Evolutionary conservation across 2,888 invertebrate species (phyloP), one percentile per base, ranked within the genome.

Genomic region (Drosophila formosana): DNA sequence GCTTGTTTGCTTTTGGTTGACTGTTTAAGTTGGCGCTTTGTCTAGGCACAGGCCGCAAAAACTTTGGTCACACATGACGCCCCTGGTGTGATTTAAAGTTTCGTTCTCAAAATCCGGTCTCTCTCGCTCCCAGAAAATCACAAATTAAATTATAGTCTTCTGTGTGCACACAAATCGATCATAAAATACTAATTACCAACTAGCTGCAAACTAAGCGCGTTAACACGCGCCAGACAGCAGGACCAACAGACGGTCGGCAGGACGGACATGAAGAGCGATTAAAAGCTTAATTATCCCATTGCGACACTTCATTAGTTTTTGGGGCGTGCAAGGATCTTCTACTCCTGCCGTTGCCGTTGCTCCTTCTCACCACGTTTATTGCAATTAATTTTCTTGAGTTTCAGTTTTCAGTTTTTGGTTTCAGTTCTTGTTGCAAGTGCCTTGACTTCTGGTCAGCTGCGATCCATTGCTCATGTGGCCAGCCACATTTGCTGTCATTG

Each of bases 281-380:
- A 89, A 89, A 78, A 81, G 80, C 85, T 84, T 83, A 85, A 85
- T 85, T 85, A 85, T 83, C 88, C 85, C 85, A 89, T 75, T 83
- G 85, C 87, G 85, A 87, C 85, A 88, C 84, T 89, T 89, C 83
- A 84, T 86, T 88, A 84, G 89, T 80, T 84, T 84, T 84, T 66
- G 88, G 82, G 37, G 72, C 68, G 72, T 61, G 71, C 53, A 57
- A 82, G 70, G 50, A 64, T 62, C 49, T 47, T 43, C 50, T 60
- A 45, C 46, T 53, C 30, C 46, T 37, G 26, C 53, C 30, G 25
- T 46, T 39, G 46, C 25, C 6, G 23, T 4, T n/a, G 26, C 46
- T 25, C 4, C 30, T 71, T 82, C 64, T 65, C 47, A 57, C 80
- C 74, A 88, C 86, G 78, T 85, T 88, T 88, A 80, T 85, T 80